Evolutionary conservation across 1,140 invertebrate species (phyloP).

Genomic region (Rhynchophorus ferrugineus): DNA sequence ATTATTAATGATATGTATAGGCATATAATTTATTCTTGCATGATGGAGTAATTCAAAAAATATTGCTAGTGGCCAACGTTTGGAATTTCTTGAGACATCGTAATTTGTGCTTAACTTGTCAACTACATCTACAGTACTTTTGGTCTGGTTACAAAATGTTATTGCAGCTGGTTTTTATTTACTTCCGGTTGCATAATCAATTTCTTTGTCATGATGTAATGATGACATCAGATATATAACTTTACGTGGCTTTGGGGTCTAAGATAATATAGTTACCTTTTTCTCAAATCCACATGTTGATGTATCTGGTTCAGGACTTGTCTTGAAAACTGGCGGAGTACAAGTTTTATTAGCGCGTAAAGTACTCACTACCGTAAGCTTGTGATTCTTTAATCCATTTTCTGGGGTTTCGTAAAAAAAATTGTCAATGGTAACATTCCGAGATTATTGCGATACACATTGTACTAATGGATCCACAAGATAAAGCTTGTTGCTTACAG

Average conservation of each 20-base stretch:
- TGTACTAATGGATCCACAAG: background rate
- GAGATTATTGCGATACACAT: background rate
- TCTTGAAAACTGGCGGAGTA: background rate
- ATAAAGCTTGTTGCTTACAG: background rate
- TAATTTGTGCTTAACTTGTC: background rate
- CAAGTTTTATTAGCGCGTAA: background rate
- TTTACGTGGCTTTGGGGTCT: background rate
- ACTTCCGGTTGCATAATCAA: background rate
- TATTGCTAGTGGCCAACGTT: background rate
- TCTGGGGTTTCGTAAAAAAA: background rate
- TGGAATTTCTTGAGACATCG: background rate
- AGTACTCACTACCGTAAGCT: background rate
- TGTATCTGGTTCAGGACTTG: background rate
- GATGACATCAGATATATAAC: background rate
- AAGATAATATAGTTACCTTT: background rate
- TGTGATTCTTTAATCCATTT: background rate
- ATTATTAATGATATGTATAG: background rate
- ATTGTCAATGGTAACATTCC: background rate
- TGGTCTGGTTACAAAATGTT: background rate
- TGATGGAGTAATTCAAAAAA: background rate
- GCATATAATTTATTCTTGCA: background rate
- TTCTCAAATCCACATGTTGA: background rate
- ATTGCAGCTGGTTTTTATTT: background rate
- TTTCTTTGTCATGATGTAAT: background rate
- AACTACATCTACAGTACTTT: background rate